Evolutionary conservation across 1,140 invertebrate species (phyloP).

Genomic region (Orussus abietinus): DNA sequence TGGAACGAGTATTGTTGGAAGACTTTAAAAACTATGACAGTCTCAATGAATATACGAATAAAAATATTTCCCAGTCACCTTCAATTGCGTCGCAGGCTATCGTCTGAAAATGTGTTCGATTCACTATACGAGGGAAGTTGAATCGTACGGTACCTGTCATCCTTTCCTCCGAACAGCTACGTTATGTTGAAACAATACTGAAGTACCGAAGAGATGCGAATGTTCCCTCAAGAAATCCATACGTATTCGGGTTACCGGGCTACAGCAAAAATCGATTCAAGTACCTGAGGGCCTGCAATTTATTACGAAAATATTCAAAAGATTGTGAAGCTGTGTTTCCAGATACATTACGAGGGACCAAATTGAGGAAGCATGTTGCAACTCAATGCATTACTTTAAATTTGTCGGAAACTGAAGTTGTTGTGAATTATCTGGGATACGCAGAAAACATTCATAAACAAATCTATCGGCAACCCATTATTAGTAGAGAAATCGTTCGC

Average conservation of each 20-base stretch:
- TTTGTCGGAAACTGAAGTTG: slow-evolving; percentile 8
- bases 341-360: slow-evolving; percentile 10
- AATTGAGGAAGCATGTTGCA: slow-evolving; percentile 16
- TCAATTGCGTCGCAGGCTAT: too few species aligned
- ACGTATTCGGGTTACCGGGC: slow-evolving; percentile 2
- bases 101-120: too few species aligned
- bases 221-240: slow-evolving; percentile 6
- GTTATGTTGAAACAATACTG: too few species aligned
- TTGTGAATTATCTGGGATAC: slow-evolving; percentile 14
- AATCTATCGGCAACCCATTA: slow-evolving; percentile 6
- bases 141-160: too few species aligned
- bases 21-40: too few species aligned
- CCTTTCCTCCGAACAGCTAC: too few species aligned
- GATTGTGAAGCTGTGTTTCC: slow-evolving; percentile 11
- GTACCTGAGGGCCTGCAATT: slow-evolving; percentile 6
- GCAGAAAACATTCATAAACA: slow-evolving; percentile 14
- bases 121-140: too few species aligned
- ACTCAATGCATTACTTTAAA: slow-evolving; percentile 9
- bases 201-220: too few species aligned
- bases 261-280: neutral
- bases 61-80: too few species aligned
- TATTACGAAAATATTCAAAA: slow-evolving; percentile 12
- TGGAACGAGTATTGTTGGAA: too few species aligned
- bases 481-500: slow-evolving; percentile 1
- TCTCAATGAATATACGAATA: too few species aligned